Evolutionary conservation across 2,797 vertebrate genomes (phyloP), one percentile per base, ranked within the genome.

Genomic region (Poeciliopsis paucimaculata): DNA sequence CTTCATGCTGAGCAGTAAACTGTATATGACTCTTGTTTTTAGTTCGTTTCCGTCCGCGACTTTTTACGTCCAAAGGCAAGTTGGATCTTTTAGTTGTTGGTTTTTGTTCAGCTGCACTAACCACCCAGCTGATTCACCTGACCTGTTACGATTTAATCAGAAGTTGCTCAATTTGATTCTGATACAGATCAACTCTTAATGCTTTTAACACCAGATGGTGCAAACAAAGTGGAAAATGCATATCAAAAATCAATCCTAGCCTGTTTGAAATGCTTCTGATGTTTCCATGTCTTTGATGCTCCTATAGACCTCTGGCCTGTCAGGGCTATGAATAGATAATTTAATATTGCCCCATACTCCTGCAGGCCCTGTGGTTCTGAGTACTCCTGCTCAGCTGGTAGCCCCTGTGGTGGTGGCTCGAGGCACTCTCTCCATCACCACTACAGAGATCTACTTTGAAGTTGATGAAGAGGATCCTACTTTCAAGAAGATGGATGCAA

Each of bases 391-490:
- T 79, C 98, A 99, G 95, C 95, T 99, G 85, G 97, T 99, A 12
- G 98, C 98, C 45, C 98, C 98, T 0, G 98, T 98, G 77, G 96
- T 99, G 75, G 97, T 99, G 85, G 98, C 98, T 88, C 97, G 98
- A 72, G 98, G 98, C 4, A 99, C 98, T 5, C 96, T 99, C 57
- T 99, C 98, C 87, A 98, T 99, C 95, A 99, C 98, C 28, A 99
- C 98, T 2, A 99, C 98, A 0, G 98, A 99, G 91, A 99, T 99
- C 95, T 99, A 99, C 95, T 99, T 99, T 81, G 98, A 99, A 90
- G 98, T 99, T 82, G 98, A 99, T 36, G 98, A 99, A 83, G 98
- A 99, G 62, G 98, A 99, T 82, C 88, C 95, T 5, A 81, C 96
- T 18, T 99, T 99, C 90, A 98, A 98, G 94, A 98, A 97, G 88